Evolutionary conservation across 2,113 vertebrate genomes (phyloP).

Genomic region (Daphoenositta chrysoptera): DNA sequence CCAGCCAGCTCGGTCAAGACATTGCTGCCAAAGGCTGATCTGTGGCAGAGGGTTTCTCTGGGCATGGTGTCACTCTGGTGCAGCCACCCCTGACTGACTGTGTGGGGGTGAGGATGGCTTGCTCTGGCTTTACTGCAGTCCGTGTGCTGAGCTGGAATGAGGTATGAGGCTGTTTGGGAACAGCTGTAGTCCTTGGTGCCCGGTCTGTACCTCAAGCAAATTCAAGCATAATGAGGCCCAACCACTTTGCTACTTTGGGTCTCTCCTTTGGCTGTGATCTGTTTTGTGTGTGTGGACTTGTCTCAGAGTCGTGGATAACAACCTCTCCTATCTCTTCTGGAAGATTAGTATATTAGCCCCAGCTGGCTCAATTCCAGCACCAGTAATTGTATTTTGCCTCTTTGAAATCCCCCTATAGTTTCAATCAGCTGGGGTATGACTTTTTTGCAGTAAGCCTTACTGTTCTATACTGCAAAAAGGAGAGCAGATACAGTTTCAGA

Average conservation of each 20-base stretch:
- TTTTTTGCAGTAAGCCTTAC: background rate
- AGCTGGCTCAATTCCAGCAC: background rate
- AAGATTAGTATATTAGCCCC: constrained; percentile 14
- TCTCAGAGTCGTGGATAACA: background rate
- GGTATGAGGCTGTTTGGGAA: background rate
- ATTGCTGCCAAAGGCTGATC: background rate
- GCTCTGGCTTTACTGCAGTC: background rate
- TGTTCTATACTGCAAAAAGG: background rate
- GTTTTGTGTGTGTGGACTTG: background rate
- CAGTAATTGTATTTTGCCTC: constrained; percentile 32
- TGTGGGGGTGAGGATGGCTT: background rate
- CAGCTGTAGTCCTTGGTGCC: background rate
- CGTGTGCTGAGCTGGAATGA: background rate
- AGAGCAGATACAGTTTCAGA: background rate
- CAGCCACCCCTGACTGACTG: background rate
- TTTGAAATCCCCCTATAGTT: background rate
- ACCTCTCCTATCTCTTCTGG: background rate
- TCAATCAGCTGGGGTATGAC: background rate
- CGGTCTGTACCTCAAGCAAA: background rate
- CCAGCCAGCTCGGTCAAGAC: background rate
- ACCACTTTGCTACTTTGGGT: background rate
- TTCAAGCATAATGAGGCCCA: background rate
- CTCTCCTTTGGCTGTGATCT: background rate
- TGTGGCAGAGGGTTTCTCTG: background rate
- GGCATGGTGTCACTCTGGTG: background rate